Percentiles rank a stretch among this genome's conserved stretches.
Evolutionary conservation across 2,888 invertebrate species (phyloP).

Genomic region (Euproctis similis): DNA sequence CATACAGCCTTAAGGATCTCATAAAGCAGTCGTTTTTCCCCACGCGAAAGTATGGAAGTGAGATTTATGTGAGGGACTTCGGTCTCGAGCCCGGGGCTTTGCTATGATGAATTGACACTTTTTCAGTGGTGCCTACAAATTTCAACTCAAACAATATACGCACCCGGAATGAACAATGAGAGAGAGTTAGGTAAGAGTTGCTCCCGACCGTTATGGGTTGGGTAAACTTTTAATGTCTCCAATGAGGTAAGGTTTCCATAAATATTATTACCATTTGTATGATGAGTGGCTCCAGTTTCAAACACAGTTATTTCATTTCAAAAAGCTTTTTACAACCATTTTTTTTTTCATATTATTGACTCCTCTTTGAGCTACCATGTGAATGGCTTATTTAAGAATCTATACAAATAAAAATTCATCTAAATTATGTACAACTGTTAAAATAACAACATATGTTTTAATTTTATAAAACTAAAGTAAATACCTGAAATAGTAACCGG

Average conservation of each 20-base stretch:
- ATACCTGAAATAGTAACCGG: too few relatives aligned
- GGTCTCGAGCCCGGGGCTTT: conserved; percentile 69
- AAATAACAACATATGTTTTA: too few relatives aligned
- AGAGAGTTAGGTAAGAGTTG: conserved; percentile 54
- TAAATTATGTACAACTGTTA: too few relatives aligned
- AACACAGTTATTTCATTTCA: conserved; percentile 53
- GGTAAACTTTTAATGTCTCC: conserved; percentile 70
- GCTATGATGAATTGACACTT: conserved; percentile 75
- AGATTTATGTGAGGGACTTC: conserved; percentile 73
- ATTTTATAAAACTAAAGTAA: too few relatives aligned
- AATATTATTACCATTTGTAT: conserved; percentile 59
- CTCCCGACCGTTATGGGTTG: conserved; percentile 57
- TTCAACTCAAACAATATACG: conserved; percentile 71
- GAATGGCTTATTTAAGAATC: too few relatives aligned
- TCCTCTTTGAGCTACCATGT: too few relatives aligned
- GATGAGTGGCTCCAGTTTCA: conserved; percentile 62
- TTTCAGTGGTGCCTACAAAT: conserved; percentile 71
- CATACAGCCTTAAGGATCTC: conserved; percentile 77
- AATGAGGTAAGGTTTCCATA: conserved; percentile 65
- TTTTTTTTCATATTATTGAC: conserved; percentile 13
- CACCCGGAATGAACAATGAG: conserved; percentile 70
- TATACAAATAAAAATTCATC: too few relatives aligned
- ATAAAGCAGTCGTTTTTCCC: conserved; percentile 75
- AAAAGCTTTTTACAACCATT: conserved; percentile 15
- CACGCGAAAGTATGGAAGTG: conserved; percentile 74